phyloP scores from a whole-genome alignment of 2,113 vertebrate species.

The Microtus oregoni region DNA sequence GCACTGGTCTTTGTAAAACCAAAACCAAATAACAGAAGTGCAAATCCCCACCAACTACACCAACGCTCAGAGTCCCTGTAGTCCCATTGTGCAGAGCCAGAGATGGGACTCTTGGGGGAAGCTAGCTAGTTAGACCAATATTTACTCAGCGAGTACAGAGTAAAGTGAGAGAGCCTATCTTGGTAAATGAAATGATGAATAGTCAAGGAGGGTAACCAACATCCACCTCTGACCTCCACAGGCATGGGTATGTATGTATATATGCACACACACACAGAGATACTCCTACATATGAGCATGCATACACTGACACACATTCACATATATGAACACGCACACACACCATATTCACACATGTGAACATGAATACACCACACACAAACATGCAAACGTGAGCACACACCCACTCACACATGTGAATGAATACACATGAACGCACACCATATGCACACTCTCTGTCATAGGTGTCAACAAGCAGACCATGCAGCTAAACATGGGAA shows the following conservation, averaged over 20 bases:
- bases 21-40: neutral
- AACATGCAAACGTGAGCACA: neutral
- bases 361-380: neutral
- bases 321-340: neutral
- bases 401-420: neutral
- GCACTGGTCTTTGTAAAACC: neutral
- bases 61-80: neutral
- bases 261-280: too few species aligned
- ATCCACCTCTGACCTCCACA: neutral
- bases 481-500: neutral
- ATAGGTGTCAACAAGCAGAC: neutral
- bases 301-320: neutral
- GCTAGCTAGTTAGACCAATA: neutral
- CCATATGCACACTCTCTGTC: neutral
- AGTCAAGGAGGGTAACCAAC: too few species aligned
- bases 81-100: neutral
- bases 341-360: neutral
- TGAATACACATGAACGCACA: neutral
- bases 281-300: neutral
- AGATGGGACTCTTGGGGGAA: neutral
- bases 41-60: neutral
- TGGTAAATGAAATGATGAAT: neutral
- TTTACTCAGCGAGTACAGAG: neutral
- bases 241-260: neutral
- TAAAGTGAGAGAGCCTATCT: neutral